Evolutionary conservation across 2,888 invertebrate species (phyloP).

Genomic region (Plemyria rubiginata): DNA sequence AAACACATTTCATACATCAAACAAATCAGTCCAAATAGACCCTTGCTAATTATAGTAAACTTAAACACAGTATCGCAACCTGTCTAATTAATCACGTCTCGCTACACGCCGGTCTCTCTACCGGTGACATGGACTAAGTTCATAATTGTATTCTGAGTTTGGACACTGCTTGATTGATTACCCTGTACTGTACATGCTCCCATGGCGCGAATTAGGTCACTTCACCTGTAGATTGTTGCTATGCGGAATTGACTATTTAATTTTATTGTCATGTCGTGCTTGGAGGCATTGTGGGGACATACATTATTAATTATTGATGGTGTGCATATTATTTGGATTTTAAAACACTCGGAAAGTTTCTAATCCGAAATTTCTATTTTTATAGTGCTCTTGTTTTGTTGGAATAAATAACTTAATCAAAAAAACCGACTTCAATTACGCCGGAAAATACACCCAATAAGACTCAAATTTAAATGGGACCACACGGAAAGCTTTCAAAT

Average conservation of each 20-base stretch:
- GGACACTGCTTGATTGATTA: constrained; percentile 81
- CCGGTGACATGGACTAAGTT: constrained; percentile 78
- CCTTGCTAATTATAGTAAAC: constrained; percentile 32
- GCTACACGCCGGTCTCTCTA: constrained; percentile 62
- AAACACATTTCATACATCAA: constrained; percentile 24
- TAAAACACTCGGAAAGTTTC: too few species aligned
- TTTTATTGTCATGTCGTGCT: constrained; percentile 5
- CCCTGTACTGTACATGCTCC: constrained; percentile 54
- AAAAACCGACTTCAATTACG: too few species aligned
- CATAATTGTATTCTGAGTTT: constrained; percentile 83
- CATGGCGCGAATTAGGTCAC: constrained; percentile 61
- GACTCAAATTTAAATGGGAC: too few species aligned
- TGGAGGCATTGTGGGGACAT: neutral
- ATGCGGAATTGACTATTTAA: constrained; percentile 26
- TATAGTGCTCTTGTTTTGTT: too few species aligned
- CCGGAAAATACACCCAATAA: too few species aligned
- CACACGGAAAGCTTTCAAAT: too few species aligned
- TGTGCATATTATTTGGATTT: too few species aligned
- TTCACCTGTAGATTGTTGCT: constrained; percentile 57
- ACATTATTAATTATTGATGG: neutral
- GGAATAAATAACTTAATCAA: too few species aligned
- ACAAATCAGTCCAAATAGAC: constrained; percentile 27
- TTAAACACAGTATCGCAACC: constrained; percentile 30
- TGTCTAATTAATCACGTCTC: constrained; percentile 74
- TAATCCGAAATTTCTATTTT: too few species aligned